Evolutionary conservation across 2,113 vertebrate species (phyloP).

Genomic region (Arizona elegans): DNA sequence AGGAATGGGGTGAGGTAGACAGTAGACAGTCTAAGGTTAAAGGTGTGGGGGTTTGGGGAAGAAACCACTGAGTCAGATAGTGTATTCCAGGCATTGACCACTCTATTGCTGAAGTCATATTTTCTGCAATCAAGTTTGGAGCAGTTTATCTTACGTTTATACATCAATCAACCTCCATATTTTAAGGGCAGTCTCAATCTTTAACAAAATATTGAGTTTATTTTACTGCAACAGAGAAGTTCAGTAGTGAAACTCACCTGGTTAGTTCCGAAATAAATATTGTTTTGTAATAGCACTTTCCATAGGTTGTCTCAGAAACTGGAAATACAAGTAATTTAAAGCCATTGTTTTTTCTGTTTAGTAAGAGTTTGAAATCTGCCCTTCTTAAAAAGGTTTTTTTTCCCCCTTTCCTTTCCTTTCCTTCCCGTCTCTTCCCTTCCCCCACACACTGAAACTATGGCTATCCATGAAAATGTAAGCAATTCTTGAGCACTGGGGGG

Average conservation of each 20-base stretch:
- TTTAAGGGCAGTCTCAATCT: background rate
- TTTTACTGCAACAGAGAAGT: slow-evolving; percentile 50
- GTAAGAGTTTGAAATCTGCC: slow-evolving; percentile 43
- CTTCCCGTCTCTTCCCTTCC: background rate
- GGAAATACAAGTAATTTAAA: slow-evolving; percentile 62
- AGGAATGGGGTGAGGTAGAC: too few species aligned
- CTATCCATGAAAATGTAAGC: slow-evolving; percentile 49
- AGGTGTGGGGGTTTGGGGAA: too few species aligned
- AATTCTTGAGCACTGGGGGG: background rate
- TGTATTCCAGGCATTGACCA: too few species aligned
- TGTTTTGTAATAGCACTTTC: slow-evolving; percentile 37
- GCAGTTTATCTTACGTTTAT: too few species aligned
- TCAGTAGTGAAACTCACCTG: slow-evolving; percentile 57
- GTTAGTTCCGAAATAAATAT: slow-evolving; percentile 56
- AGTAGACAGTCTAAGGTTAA: too few species aligned
- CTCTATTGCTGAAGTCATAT: too few species aligned
- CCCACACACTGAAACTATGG: slow-evolving; percentile 38
- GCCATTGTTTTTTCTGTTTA: slow-evolving; percentile 37
- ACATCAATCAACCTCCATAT: background rate
- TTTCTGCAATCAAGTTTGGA: too few species aligned
- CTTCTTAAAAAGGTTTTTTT: slow-evolving; percentile 19
- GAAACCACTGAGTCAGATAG: too few species aligned
- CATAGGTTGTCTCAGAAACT: slow-evolving; percentile 43
- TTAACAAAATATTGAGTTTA: slow-evolving; percentile 40
- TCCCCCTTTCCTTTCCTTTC: background rate